Evolutionary conservation across 1,140 invertebrate species (phyloP), one percentile per base, ranked within the genome.

Genomic region (Chelonus insularis): DNA sequence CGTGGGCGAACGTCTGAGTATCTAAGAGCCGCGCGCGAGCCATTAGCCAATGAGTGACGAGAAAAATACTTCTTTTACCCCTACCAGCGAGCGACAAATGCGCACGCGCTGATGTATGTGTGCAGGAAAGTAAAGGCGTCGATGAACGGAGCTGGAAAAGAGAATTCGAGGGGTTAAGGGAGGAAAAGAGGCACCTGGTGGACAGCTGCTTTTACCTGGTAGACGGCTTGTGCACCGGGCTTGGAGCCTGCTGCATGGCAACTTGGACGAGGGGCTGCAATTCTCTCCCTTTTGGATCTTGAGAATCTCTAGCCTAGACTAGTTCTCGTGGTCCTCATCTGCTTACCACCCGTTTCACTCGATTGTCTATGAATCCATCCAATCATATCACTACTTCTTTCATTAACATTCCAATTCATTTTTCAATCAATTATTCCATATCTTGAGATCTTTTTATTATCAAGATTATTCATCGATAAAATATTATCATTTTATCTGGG

Each of bases 191-290:
- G 72, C 75, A 76, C 73, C 75, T 75, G 75, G 73, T 74, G 72
- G 67, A 75, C 75, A 76, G 73, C 73, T 76, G 75, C 72, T 71
- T 70, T 76, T 76, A 74, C 74, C 73, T 75, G 75, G 65, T 36
- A 63, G 63, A 62, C 54, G 23, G 23, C 23, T 45, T 43, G 39
- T 55, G 71, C 74, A 76, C 75, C 72, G 63, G 72, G 73, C 66
- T 68, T 21, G 47, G 34, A 36, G 9, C 36, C 29, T 61, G 45
- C 12, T 50, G 29, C 37, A 55, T 18, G 7, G 25, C 3, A 29
- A 29, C 25, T 29, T 29, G 25, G 3, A 29, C 25, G 12, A 29
- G 45, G 55, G 57, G 29, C 57, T 41, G 32, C 52, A 32, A 37
- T 20, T n/a, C 36, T 39, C 9, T 11, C 9, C 36, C 0, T 11